phyloP scores from a whole-genome alignment of 1,140 invertebrate genomes.

The Hermetia illucens region DNA sequence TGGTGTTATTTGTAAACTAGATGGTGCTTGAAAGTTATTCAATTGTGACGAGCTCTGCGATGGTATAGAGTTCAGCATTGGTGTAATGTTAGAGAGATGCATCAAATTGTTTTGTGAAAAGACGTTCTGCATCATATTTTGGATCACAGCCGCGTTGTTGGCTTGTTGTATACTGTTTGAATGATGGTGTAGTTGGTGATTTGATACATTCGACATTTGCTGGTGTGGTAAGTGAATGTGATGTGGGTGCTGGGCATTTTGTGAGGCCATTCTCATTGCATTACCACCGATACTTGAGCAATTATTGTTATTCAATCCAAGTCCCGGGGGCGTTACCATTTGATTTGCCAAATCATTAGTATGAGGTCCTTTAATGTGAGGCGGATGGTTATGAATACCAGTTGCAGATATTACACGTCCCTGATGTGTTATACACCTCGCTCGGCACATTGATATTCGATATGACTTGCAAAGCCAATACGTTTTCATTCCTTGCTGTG shows the following conservation, averaged over 20 bases:
- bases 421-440: constrained; percentile 28
- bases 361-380: constrained; percentile 18
- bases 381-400: constrained; percentile 28
- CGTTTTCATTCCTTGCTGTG: constrained; percentile 31
- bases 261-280: neutral
- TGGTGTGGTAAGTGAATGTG: neutral
- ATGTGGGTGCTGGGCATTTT: neutral
- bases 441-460: constrained; percentile 30
- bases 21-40: constrained; percentile 8
- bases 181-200: constrained; percentile 2
- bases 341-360: constrained; percentile 1
- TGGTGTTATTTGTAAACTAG: constrained; percentile 12
- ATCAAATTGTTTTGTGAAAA: constrained; percentile 15
- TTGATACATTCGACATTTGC: neutral
- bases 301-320: neutral
- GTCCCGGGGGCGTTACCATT: no score
- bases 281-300: neutral
- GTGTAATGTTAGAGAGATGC: constrained; percentile 15
- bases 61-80: constrained; percentile 8
- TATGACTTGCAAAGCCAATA: constrained; percentile 31
- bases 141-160: neutral
- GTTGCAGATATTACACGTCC: constrained; percentile 28
- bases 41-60: constrained; percentile 1
- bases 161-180: neutral
- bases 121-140: constrained; percentile 6